These are phyloP conservation scores for Diadophis punctatus DNA, from an alignment of 2,113 vertebrate genomes.

Conservation along the genomic window DNA sequence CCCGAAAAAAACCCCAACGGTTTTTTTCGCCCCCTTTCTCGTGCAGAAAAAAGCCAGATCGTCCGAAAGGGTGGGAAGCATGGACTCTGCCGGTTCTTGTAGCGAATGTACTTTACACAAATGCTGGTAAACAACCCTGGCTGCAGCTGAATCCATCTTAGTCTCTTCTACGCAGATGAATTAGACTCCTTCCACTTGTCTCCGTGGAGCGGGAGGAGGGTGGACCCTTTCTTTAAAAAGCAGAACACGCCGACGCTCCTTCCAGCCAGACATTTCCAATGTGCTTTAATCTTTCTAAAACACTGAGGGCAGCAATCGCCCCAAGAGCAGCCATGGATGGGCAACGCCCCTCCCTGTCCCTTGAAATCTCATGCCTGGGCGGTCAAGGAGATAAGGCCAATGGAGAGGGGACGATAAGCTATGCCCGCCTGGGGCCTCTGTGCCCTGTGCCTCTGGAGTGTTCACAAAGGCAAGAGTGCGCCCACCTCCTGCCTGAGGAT, in stretches of 20 bases:
- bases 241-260: not conserved
- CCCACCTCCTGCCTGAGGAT: not conserved
- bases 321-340: not conserved
- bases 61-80: not conserved
- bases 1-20: too few species aligned
- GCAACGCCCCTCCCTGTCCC: not conserved
- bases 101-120: not conserved
- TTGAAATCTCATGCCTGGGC: not conserved
- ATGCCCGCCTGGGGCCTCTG: not conserved
- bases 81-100: not conserved
- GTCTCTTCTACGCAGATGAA: not conserved
- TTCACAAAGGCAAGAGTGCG: not conserved
- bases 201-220: not conserved
- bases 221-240: not conserved
- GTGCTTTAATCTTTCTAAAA: not conserved
- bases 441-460: not conserved
- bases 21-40: not conserved
- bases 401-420: not conserved
- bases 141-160: slow-evolving; percentile 3
- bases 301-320: not conserved
- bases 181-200: not conserved
- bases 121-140: not conserved
- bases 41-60: not conserved
- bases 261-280: not conserved
- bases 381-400: slow-evolving; percentile 10